Conservation (phyloP, 1,140 invertebrate genomes). For the Brachionus rubens region DNA sequence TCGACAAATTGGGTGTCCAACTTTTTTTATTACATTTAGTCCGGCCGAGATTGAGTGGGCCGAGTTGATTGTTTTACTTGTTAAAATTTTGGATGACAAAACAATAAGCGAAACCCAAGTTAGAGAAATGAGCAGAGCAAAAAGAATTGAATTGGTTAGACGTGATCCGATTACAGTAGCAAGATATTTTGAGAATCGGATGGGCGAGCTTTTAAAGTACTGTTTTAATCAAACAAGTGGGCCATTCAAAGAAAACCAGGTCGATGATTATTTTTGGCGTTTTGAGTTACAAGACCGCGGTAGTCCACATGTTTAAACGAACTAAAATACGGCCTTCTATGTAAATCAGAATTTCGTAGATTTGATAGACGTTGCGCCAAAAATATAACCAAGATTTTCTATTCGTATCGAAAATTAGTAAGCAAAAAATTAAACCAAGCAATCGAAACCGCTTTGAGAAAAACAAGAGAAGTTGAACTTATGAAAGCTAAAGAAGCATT, state of each 20-base stretch:
- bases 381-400: too few species aligned
- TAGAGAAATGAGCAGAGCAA: not conserved
- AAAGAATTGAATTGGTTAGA: not conserved
- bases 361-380: not conserved
- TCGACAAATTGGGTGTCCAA: too few species aligned
- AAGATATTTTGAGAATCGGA: slow-evolving; percentile 3
- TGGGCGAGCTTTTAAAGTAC: not conserved
- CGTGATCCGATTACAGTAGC: not conserved
- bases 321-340: not conserved
- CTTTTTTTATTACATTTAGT: not conserved
- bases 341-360: slow-evolving; percentile 22
- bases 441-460: too few species aligned
- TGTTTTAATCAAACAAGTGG: not conserved
- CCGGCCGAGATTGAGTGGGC: not conserved
- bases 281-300: slow-evolving; percentile 11
- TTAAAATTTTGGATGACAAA: not conserved
- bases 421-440: too few species aligned
- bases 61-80: not conserved
- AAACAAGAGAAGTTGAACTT: too few species aligned
- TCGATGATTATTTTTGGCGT: not conserved
- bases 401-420: too few species aligned
- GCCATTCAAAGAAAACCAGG: not conserved
- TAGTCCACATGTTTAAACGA: too few species aligned
- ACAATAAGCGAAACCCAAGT: not conserved
- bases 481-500: too few species aligned